phyloP scores from a whole-genome alignment of 2,888 invertebrate genomes.

The Reticulitermes lucifugus region DNA sequence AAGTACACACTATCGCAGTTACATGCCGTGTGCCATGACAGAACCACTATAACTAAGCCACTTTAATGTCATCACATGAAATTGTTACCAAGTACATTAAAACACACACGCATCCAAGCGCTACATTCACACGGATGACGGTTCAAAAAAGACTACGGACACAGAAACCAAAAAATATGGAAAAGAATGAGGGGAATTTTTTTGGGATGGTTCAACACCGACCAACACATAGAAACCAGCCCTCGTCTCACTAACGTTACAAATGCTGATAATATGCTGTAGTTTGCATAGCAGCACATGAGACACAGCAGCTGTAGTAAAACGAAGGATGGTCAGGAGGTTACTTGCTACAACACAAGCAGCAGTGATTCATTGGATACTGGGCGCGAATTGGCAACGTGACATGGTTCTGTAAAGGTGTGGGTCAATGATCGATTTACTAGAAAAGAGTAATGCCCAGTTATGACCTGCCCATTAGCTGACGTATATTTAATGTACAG shows the following conservation, averaged over 20 bases:
- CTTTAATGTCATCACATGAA: conserved; percentile 33
- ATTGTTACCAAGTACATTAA: conserved; percentile 32
- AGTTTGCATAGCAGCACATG: background rate
- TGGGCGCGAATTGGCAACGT: no score
- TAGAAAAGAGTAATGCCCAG: no score
- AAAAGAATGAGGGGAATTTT: background rate
- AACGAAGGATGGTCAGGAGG: background rate
- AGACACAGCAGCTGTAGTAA: background rate
- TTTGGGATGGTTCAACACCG: background rate
- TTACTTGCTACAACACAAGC: background rate
- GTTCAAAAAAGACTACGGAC: conserved; percentile 22
- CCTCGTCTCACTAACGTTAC: background rate
- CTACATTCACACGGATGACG: conserved; percentile 20
- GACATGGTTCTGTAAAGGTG: no score
- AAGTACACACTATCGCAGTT: conserved; percentile 36
- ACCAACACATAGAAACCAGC: conserved; percentile 12
- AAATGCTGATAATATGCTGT: background rate
- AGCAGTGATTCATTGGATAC: no score
- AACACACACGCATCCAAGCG: conserved; percentile 38
- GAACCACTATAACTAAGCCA: conserved; percentile 38
- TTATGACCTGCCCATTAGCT: no score
- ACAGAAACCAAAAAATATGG: conserved; percentile 24
- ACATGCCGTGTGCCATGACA: conserved; percentile 42
- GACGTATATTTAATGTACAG: no score
- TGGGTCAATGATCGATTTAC: no score